phyloP scores from a whole-genome alignment of 2,888 invertebrate species.

The Rhodophaea formosa region DNA sequence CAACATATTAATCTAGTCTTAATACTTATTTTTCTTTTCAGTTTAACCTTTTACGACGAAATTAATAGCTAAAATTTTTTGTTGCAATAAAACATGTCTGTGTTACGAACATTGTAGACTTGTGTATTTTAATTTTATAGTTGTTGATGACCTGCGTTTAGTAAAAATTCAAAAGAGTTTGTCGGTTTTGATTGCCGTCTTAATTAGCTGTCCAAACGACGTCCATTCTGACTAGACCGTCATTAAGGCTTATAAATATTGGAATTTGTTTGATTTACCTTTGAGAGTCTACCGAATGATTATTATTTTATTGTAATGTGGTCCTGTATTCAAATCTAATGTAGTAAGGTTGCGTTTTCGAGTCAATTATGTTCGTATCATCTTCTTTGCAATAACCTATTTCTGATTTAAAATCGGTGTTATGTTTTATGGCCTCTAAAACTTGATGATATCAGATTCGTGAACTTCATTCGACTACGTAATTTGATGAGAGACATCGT shows the following conservation, averaged over 20 bases:
- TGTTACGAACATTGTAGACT: constrained; percentile 12
- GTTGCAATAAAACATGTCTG: constrained; percentile 20
- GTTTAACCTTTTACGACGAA: not conserved
- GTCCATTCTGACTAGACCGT: constrained; percentile 20
- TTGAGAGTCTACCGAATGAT: constrained; percentile 27
- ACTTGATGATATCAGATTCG: constrained; percentile 32
- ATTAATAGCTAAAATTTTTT: not conserved
- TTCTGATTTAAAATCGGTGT: constrained; percentile 49
- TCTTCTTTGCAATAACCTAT: constrained; percentile 45
- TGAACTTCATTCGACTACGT: constrained; percentile 26
- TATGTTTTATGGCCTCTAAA: constrained; percentile 40
- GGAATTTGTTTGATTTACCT: constrained; percentile 28
- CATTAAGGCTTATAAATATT: constrained; percentile 26
- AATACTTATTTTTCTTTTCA: not conserved
- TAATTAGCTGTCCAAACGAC: constrained; percentile 24
- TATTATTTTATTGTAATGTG: constrained; percentile 29
- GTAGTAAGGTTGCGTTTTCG: constrained; percentile 47
- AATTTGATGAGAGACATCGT: constrained; percentile 17
- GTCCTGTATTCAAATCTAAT: constrained; percentile 31
- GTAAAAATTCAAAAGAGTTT: constrained; percentile 14
- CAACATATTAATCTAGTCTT: not conserved
- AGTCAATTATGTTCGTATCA: constrained; percentile 45
- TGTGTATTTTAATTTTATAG: constrained; percentile 15
- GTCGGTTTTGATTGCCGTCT: constrained; percentile 20
- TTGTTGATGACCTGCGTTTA: constrained; percentile 15